Evolutionary conservation across 2,113 vertebrate genomes (phyloP), one percentile per base, ranked within the genome.

Genomic region (Pterocles gutturalis): DNA sequence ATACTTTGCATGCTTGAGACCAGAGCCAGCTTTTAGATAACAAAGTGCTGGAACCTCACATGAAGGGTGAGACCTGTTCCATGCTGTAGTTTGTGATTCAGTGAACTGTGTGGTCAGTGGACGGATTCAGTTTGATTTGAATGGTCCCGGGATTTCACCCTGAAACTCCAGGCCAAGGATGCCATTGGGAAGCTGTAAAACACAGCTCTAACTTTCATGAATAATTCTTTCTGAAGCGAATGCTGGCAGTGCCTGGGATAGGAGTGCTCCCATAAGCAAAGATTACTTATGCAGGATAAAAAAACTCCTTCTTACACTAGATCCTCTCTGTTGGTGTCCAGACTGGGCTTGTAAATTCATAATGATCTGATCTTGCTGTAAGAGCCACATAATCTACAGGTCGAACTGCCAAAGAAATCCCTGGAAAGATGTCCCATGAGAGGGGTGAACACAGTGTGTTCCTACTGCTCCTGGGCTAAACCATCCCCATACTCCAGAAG

Each of bases 161-260:
- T 70, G 57, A 54, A 88, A 49, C 49, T 51, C 36, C 38, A 36
- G 77, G 53, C 81, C 4, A 7, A 25, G 46, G 62, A 77, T 78
- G 43, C 55, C 48, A 20, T 29, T 58, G 72, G 25, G 36, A 93
- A 83, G 28, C 43, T 83, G 48, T 41, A 66, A 86, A 94, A 88
- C 1, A 0, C 82, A 70, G 20, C 33, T 66, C 58, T 70, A 38
- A 71, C 45, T 62, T 83, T 22, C 14, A 87, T 86, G 57, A 93
- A 64, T 78, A 70, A 83, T 90, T 83, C 82, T 67, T 83, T 92
- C 71, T 92, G 86, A 93, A 91, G 91, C 57, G 51, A 89, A 28
- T 46, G 43, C 51, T 82, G 48, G 24, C 55, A 48, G 55, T 87
- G 51, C 49, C 53, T 85, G 79, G 31, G 67, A 43, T 51, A 73